Evolutionary conservation across 2,888 invertebrate genomes (phyloP).

Genomic region (Drosophila affinis): DNA sequence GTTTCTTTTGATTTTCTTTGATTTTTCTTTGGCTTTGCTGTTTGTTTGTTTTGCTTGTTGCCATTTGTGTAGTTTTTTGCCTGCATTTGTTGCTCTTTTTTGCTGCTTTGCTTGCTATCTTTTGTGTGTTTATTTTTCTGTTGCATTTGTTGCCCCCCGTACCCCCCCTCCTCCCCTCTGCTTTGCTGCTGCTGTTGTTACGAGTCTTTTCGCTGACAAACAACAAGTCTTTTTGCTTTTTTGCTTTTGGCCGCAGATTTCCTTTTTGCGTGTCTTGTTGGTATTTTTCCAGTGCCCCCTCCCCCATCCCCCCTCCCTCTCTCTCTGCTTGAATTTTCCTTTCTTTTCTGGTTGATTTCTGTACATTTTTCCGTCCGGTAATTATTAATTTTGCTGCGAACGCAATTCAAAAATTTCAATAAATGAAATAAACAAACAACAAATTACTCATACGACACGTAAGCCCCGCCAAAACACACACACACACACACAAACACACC

Average conservation of each 20-base stretch:
- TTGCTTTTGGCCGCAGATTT: slow-evolving; percentile 35
- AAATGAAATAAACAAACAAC: slow-evolving; percentile 50
- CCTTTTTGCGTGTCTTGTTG: slow-evolving; percentile 35
- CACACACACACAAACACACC: slow-evolving; percentile 7
- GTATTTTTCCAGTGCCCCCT: slow-evolving; percentile 10
- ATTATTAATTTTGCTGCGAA: slow-evolving; percentile 28
- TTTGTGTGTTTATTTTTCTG: slow-evolving; percentile 45
- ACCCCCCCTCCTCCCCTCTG: not conserved
- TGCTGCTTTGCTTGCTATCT: slow-evolving; percentile 50
- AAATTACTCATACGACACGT: slow-evolving; percentile 71
- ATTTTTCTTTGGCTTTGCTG: not conserved
- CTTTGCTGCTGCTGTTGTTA: not conserved
- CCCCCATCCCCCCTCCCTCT: not conserved
- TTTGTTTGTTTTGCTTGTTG: slow-evolving; percentile 23
- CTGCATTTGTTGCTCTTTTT: slow-evolving; percentile 42
- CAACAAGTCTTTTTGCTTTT: slow-evolving; percentile 42
- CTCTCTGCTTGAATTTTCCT: not conserved
- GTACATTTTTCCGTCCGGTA: slow-evolving; percentile 45
- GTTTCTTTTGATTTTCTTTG: not conserved
- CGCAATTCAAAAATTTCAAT: slow-evolving; percentile 34
- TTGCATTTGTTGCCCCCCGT: slow-evolving; percentile 45
- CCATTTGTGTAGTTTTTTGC: slow-evolving; percentile 54
- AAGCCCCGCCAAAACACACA: slow-evolving; percentile 29
- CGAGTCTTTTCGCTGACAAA: not conserved
- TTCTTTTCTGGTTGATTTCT: slow-evolving; percentile 33